Conservation (phyloP, 2,113 vertebrate genomes). For the Anoura caudifer region DNA sequence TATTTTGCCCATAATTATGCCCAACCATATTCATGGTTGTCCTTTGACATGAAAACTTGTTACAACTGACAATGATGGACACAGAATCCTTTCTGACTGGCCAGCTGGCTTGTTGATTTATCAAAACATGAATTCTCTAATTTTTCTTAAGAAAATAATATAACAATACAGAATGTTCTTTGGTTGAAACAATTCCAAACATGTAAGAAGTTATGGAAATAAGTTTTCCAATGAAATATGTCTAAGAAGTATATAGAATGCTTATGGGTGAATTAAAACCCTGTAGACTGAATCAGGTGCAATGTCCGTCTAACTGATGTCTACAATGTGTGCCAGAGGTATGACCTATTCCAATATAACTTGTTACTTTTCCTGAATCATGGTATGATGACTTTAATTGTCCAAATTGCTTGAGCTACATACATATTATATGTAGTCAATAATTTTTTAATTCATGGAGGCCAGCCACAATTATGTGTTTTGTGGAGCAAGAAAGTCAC, state of each 20-base stretch:
- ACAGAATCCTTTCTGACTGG: background rate
- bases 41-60: background rate
- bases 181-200: background rate
- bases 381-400: background rate
- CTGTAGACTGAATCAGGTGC: background rate
- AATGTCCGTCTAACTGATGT: background rate
- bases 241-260: background rate
- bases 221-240: background rate
- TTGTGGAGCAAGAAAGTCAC: background rate
- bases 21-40: background rate
- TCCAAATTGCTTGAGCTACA: background rate
- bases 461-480: background rate
- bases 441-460: background rate
- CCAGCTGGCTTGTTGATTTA: background rate
- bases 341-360: background rate
- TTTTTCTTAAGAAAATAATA: background rate
- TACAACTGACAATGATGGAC: background rate
- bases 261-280: background rate
- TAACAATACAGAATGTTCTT: background rate
- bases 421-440: background rate
- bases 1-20: background rate
- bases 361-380: background rate
- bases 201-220: background rate
- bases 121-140: background rate
- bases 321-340: background rate